phyloP scores from a whole-genome alignment of 2,113 vertebrate species.

The Paradisaea rubra region DNA sequence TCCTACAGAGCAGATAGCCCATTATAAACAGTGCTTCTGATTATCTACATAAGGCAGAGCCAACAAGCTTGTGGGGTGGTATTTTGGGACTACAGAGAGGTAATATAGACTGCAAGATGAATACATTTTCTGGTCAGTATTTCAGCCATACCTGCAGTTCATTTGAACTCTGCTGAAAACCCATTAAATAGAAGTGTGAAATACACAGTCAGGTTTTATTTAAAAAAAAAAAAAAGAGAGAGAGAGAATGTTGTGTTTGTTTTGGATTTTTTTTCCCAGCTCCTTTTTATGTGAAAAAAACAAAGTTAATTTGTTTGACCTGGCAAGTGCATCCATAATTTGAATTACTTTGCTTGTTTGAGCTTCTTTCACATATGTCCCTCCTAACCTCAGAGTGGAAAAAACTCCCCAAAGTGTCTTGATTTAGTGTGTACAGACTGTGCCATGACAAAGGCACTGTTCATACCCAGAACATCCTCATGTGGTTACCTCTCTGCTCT shows the following conservation, averaged over 20 bases:
- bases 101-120: neutral
- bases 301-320: neutral
- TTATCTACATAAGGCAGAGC: neutral
- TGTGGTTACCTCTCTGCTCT: neutral
- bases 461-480: neutral
- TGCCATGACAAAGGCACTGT: neutral
- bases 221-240: neutral
- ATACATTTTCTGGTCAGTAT: neutral
- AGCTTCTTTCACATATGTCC: neutral
- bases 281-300: neutral
- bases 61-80: neutral
- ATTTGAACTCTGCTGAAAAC: neutral
- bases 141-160: neutral
- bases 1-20: neutral
- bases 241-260: neutral
- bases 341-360: neutral
- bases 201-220: neutral
- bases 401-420: neutral
- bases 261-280: fast-evolving
- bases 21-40: neutral
- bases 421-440: neutral
- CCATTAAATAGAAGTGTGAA: neutral
- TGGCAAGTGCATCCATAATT: neutral
- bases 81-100: neutral
- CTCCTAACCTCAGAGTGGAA: neutral